Evolutionary conservation across 2,888 invertebrate species (phyloP).

Genomic region (Acheta domesticus): DNA sequence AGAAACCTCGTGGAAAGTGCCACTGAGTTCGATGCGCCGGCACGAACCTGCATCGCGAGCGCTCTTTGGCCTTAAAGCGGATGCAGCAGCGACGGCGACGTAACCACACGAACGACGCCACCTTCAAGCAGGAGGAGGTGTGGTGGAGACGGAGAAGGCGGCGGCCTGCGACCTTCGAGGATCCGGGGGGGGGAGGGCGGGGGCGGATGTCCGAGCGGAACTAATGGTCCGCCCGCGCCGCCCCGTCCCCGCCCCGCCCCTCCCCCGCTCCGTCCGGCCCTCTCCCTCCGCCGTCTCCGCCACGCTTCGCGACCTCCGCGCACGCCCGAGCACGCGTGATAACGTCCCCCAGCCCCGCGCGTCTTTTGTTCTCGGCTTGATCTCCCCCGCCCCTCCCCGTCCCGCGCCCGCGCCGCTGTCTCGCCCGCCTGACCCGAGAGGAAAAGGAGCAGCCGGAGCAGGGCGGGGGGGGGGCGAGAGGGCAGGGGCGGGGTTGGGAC

Average conservation of each 20-base stretch:
- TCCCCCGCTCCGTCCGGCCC: neutral
- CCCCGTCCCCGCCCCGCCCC: neutral
- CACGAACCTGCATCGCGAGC: too few relatives aligned
- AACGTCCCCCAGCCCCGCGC: neutral
- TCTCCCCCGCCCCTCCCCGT: neutral
- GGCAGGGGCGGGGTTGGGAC: neutral
- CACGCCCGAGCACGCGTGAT: slow-evolving; percentile 10
- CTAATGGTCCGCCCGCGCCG: neutral
- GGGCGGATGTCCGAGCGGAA: slow-evolving; percentile 18
- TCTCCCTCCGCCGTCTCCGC: neutral
- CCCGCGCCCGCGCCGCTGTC: neutral
- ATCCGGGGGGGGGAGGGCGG: neutral
- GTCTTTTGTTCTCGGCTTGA: neutral
- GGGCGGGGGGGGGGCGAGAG: too few relatives aligned
- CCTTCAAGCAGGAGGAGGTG: neutral
- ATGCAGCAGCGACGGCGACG: too few relatives aligned
- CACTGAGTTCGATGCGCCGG: too few relatives aligned
- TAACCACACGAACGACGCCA: neutral
- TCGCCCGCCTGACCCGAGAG: too few relatives aligned
- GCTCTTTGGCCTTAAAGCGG: too few relatives aligned
- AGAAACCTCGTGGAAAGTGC: too few relatives aligned
- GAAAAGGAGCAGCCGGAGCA: too few relatives aligned
- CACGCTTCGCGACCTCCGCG: neutral
- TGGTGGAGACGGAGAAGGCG: too few relatives aligned
- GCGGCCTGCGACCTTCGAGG: neutral